phyloP scores from a whole-genome alignment of 2,113 vertebrate genomes.

The Entomyzon cyanotis region DNA sequence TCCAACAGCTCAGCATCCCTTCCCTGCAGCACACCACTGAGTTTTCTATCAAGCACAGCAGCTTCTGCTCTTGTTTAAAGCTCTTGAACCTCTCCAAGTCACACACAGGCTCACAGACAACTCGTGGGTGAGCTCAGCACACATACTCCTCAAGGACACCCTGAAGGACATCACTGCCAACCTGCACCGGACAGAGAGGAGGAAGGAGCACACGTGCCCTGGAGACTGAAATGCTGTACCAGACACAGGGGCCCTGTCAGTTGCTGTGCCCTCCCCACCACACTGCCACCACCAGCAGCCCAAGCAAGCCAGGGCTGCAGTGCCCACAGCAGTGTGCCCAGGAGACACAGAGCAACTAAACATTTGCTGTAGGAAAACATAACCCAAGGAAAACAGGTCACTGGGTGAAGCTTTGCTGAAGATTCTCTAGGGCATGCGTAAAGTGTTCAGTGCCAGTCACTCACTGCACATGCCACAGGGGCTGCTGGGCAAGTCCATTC shows the following conservation, averaged over 20 bases:
- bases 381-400: background rate
- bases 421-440: fast-evolving
- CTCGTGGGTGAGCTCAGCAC: background rate
- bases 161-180: background rate
- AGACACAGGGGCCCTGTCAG: background rate
- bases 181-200: background rate
- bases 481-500: background rate
- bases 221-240: background rate
- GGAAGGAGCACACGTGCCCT: background rate
- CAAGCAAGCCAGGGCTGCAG: background rate
- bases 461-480: fast-evolving
- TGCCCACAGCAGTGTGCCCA: background rate
- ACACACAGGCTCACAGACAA: fast-evolving
- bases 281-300: background rate
- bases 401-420: background rate
- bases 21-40: background rate
- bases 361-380: background rate
- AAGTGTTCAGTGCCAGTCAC: background rate
- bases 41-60: background rate
- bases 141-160: background rate
- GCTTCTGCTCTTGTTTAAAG: background rate
- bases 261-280: background rate
- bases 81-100: background rate
- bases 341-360: background rate
- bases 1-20: background rate